Evolutionary conservation across 2,113 vertebrate species (phyloP).

Genomic region (Myrmecobius fasciatus): DNA sequence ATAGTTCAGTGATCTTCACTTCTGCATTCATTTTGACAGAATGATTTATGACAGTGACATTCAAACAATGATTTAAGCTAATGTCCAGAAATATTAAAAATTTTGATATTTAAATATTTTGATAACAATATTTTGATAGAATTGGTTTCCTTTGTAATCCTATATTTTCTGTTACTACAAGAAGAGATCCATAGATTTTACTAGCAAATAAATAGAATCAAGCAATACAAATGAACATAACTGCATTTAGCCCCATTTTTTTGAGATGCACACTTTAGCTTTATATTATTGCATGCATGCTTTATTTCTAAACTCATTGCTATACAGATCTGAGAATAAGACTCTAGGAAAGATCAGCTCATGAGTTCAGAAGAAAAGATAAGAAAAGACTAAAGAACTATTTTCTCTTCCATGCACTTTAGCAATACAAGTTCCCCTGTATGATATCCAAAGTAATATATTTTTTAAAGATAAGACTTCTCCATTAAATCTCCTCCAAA

Average conservation of each 20-base stretch:
- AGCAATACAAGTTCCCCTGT: background rate
- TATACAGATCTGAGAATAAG: background rate
- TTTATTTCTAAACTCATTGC: background rate
- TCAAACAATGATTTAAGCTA: background rate
- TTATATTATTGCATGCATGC: background rate
- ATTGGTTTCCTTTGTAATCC: background rate
- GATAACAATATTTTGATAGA: background rate
- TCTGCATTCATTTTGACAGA: constrained; percentile 35
- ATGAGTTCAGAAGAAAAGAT: background rate
- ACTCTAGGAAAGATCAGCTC: background rate
- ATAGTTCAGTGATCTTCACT: background rate
- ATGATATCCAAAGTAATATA: background rate
- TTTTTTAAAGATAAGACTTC: background rate
- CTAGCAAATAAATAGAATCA: background rate
- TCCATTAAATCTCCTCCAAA: constrained; percentile 9
- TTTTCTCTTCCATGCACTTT: constrained; percentile 12
- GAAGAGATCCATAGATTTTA: background rate
- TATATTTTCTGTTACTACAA: background rate
- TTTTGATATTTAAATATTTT: background rate
- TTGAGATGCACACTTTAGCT: background rate
- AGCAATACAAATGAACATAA: background rate
- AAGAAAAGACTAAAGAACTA: background rate
- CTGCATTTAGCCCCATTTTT: background rate
- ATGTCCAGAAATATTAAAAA: background rate
- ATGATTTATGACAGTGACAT: constrained; percentile 7